phyloP scores from a whole-genome alignment of 2,797 vertebrate species.

The Denticeps clupeoides region DNA sequence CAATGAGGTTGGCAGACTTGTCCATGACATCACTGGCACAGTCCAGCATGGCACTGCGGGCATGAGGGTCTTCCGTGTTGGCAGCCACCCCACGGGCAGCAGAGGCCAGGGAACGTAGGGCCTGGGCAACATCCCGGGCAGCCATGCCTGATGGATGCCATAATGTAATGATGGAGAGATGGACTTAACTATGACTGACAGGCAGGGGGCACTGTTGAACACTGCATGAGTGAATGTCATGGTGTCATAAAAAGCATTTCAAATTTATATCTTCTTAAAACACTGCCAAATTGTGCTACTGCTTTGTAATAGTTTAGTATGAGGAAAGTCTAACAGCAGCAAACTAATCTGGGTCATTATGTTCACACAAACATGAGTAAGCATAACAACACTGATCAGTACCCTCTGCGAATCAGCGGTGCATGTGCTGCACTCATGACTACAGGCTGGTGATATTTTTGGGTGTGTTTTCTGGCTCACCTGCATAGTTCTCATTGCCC shows the following conservation, averaged over 20 bases:
- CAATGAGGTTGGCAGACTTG: conserved; percentile 87
- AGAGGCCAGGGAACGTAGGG: conserved; percentile 76
- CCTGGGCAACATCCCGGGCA: conserved; percentile 86
- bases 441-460: not conserved
- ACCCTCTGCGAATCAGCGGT: not conserved
- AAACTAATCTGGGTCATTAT: not conserved
- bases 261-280: too few species aligned
- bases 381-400: too few species aligned
- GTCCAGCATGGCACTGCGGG: conserved; percentile 76
- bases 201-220: conserved; percentile 17
- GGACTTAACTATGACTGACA: not conserved
- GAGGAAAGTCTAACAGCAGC: not conserved
- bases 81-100: conserved; percentile 82
- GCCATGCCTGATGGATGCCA: conserved; percentile 67
- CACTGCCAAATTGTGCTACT: too few species aligned
- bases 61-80: conserved; percentile 61
- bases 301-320: too few species aligned
- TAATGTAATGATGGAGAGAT: too few species aligned
- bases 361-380: not conserved
- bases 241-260: not conserved
- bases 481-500: conserved; percentile 96
- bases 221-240: not conserved
- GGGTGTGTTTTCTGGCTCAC: too few species aligned
- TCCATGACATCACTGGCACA: conserved; percentile 84
- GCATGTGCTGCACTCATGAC: not conserved